Evolutionary conservation across 1,140 invertebrate genomes (phyloP), one percentile per base, ranked within the genome.

Genomic region (Campoletis sonorensis): DNA sequence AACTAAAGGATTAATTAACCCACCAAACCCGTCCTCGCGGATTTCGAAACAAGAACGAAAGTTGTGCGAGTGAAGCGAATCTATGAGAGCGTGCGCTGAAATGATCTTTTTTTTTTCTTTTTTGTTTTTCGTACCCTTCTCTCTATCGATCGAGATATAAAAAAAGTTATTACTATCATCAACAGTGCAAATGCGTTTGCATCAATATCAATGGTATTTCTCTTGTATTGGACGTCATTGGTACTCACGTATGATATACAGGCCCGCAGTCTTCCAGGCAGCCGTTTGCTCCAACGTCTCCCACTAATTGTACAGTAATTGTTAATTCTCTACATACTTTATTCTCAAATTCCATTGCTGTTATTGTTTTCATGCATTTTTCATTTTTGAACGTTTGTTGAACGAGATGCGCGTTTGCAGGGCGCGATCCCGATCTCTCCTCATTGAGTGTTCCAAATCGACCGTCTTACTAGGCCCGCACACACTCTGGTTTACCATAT

Each of bases 321-420:
- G 26, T 33, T 18, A 33, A 70, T 72, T 37, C 26, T 70, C 21
- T n/a, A n/a, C 21, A 18, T 72, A n/a, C 45, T 40, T 70, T 11
- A n/a, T 26, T 11, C 1, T 30, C n/a, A n/a, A n/a, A n/a, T n/a
- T n/a, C 15, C 40, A 5, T 45, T 26, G 4, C 0, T 23, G 11
- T 77, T 58, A 18, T 33, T 33, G 4, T 4, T n/a, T 54, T 5
- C 10, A n/a, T 54, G 0, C 1, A 54, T 40, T 45, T 68, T 79
- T 82, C 79, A n/a, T 79, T 37, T 88, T 85, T 86, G 89, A 86
- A 91, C 88, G 88, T 90, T 89, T 77, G 54, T 58, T 89, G 91
- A 90, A 91, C 90, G 90, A n/a, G n/a, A 90, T 92, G 89, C 90
- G 89, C 90, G 89, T 92, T 92, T 92, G 84, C 91, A 92, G 91